Evolutionary conservation across 2,888 invertebrate species (phyloP).

Genomic region (Ceraclea dissimilis): DNA sequence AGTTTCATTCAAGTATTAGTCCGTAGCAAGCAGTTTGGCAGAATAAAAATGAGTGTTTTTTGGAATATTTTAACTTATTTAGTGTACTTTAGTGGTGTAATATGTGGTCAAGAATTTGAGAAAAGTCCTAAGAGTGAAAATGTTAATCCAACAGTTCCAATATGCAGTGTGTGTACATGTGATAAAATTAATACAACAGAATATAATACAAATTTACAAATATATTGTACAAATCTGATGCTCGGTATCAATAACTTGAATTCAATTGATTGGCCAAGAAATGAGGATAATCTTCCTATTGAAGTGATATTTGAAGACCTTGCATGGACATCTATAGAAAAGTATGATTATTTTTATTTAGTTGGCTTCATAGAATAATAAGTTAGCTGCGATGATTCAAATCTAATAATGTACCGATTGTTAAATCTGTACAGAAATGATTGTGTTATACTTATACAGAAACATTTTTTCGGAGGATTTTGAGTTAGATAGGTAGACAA

Average conservation of each 20-base stretch:
- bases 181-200: not conserved
- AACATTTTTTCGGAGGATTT: too few species aligned
- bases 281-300: slow-evolving; percentile 41
- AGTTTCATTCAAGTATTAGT: too few species aligned
- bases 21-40: too few species aligned
- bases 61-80: not conserved
- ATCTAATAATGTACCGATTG: too few species aligned
- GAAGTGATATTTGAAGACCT: slow-evolving; percentile 41
- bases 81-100: not conserved
- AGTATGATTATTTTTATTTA: too few species aligned
- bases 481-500: too few species aligned
- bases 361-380: too few species aligned
- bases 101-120: not conserved
- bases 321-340: slow-evolving; percentile 39
- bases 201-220: not conserved
- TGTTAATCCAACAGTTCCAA: not conserved
- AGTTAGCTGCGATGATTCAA: too few species aligned
- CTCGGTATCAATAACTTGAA: not conserved
- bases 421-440: too few species aligned
- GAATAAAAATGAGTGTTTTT: not conserved
- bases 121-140: not conserved
- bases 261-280: slow-evolving; percentile 40
- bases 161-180: not conserved
- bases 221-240: not conserved
- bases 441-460: too few species aligned